phyloP scores from a whole-genome alignment of 2,888 invertebrate species.

The Meteorus colon region DNA sequence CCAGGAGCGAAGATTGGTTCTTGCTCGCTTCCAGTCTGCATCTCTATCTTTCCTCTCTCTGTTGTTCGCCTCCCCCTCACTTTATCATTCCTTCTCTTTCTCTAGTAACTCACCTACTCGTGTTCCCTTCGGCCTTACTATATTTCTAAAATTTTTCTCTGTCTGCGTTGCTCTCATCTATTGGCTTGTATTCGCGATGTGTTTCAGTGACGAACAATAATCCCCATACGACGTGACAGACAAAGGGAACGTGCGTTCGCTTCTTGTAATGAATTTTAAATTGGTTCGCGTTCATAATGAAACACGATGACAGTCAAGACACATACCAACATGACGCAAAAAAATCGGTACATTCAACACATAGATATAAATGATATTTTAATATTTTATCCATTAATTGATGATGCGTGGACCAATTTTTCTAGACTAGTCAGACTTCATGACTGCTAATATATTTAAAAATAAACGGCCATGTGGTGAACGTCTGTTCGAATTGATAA shows the following conservation, averaged over 20 bases:
- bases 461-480: constrained; percentile 70
- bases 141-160: constrained; percentile 30
- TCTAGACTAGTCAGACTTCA: constrained; percentile 43
- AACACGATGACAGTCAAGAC: constrained; percentile 60
- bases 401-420: constrained; percentile 46
- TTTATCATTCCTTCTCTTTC: constrained; percentile 30
- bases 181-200: constrained; percentile 45
- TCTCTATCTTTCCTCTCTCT: constrained; percentile 50
- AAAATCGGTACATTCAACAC: constrained; percentile 50
- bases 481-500: constrained; percentile 65
- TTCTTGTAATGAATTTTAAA: constrained; percentile 72
- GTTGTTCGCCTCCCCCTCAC: constrained; percentile 23
- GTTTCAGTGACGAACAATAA: constrained; percentile 72
- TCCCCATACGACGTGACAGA: constrained; percentile 60
- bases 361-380: no score
- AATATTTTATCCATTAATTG: no score
- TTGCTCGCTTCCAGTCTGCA: constrained; percentile 21
- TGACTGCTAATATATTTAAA: constrained; percentile 49
- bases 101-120: constrained; percentile 2
- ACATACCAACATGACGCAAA: constrained; percentile 34
- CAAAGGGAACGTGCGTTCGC: constrained; percentile 51
- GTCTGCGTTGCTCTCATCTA: constrained; percentile 43
- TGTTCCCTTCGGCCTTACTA: constrained; percentile 28
- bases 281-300: constrained; percentile 71
- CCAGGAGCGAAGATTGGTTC: constrained; percentile 61